Base-by-base conservation (phyloP, 2,113 vertebrate species). In the Cinclus mexicanus region DNA sequence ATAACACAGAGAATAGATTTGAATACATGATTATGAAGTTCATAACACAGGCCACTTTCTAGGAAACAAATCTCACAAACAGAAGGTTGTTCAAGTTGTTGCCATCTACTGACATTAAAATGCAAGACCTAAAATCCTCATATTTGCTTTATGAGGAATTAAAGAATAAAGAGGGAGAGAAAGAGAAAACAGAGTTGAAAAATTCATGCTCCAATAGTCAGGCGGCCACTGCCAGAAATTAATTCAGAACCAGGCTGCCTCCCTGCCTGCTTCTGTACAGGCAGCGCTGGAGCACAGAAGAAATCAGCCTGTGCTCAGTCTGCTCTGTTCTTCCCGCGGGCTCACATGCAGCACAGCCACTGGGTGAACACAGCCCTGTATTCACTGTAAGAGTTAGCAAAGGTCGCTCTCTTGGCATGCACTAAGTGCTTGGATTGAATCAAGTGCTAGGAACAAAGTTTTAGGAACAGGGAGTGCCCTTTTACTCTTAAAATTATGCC, bases 221-320 rank as follows among this genome's bases (percentile, higher is more conserved):
- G 46, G 10, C 11, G 56, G 9, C 11, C 31, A 44, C 42, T 74
- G 80, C 42, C 72, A 89, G 42, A 55, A 78, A 50, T 50, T 74
- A 8, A 20, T 46, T 83, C 1, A 3, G 47, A 81, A 83, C 13
- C 42, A 91, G 77, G 76, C 42, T 57, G 71, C 14, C 50, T 67
- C 25, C 47, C 49, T 57, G 11, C 25, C 20, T 0, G 0, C n/a
- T 78, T 46, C n/a, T 55, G 23, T 16, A 9, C 0, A 4, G 59
- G 57, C 57, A 91, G 29, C 84, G 90, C 47, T 0, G 2, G 77
- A 72, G 60, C 7, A 70, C 0, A 0, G 80, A 42, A 23, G 63
- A 85, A 83, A 74, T 13, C 57, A 46, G 82, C 10, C 65, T 13
- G 23, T 21, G 70, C 44, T 69, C 68, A 47, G 63, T 2, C n/a